These are phyloP conservation scores for Hylaea fasciaria DNA, from an alignment of 2,888 invertebrate species.

Conservation along the genomic window DNA sequence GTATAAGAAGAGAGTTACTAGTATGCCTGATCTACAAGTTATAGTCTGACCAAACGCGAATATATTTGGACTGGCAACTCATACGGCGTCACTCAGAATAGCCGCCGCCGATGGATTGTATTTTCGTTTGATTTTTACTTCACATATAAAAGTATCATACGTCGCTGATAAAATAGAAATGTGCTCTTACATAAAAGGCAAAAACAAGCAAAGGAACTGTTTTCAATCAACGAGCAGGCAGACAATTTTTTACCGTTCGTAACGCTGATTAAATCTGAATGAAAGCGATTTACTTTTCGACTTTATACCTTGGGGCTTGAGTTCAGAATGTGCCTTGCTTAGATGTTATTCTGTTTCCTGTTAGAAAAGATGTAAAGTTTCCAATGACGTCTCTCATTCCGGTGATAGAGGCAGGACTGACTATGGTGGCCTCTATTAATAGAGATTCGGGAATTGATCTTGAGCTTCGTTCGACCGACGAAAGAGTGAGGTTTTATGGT, in stretches of 20 bases:
- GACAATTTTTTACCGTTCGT: slow-evolving; percentile 13
- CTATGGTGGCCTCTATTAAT: background rate
- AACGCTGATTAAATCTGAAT: slow-evolving; percentile 15
- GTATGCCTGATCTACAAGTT: too few species aligned
- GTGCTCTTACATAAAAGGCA: background rate
- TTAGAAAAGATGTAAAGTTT: slow-evolving; percentile 13
- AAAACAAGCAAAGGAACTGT: slow-evolving; percentile 3
- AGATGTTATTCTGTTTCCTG: slow-evolving; percentile 9
- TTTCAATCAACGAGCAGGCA: slow-evolving; percentile 5
- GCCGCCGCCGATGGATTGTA: too few species aligned
- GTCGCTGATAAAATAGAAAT: background rate
- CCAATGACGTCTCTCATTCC: slow-evolving; percentile 15
- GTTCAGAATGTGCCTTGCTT: slow-evolving; percentile 5
- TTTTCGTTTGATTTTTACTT: too few species aligned
- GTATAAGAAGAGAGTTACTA: too few species aligned
- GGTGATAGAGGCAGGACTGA: slow-evolving; percentile 5
- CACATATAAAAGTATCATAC: background rate
- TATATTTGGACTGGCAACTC: too few species aligned
- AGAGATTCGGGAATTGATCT: background rate
- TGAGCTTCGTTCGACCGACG: background rate
- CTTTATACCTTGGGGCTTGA: slow-evolving; percentile 2
- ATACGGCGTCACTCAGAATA: too few species aligned
- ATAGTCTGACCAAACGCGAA: too few species aligned
- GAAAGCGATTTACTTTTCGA: slow-evolving; percentile 2
- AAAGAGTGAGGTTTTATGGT: too few species aligned